Conservation (phyloP, 2,888 invertebrate species). For the Pachliopta kotzebuea region DNA sequence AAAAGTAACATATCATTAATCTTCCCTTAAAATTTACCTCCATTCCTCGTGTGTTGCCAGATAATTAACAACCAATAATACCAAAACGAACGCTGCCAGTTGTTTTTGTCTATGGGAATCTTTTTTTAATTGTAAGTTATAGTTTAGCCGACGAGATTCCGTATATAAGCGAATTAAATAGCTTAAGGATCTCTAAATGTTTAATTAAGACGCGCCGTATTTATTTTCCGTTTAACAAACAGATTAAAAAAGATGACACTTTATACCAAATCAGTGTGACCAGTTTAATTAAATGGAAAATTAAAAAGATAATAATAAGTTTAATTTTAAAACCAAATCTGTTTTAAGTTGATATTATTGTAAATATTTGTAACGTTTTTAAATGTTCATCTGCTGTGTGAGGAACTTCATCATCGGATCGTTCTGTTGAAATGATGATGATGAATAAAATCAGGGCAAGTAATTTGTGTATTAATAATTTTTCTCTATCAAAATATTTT, state of each 20-base stretch:
- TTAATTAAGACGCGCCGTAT: conserved; percentile 32
- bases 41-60: too few species aligned
- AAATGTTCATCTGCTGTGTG: conserved; percentile 30
- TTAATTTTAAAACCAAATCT: conserved; percentile 52
- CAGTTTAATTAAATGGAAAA: conserved; percentile 47
- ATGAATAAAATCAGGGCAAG: too few species aligned
- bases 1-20: conserved; percentile 34
- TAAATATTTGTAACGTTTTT: conserved; percentile 35
- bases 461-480: too few species aligned
- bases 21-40: too few species aligned
- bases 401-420: too few species aligned
- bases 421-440: too few species aligned
- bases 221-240: conserved; percentile 34
- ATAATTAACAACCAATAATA: conserved; percentile 35
- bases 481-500: too few species aligned
- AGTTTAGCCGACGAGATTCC: conserved; percentile 28
- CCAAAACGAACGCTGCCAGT: conserved; percentile 68
- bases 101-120: conserved; percentile 41
- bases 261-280: conserved; percentile 69
- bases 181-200: conserved; percentile 29
- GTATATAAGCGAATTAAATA: conserved; percentile 8
- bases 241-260: conserved; percentile 32
- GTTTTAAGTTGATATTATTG: conserved; percentile 39
- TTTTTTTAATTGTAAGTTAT: conserved; percentile 35
- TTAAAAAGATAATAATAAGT: conserved; percentile 33